Evolutionary conservation across 2,888 invertebrate species (phyloP).

Genomic region (Oscheius sp.): DNA sequence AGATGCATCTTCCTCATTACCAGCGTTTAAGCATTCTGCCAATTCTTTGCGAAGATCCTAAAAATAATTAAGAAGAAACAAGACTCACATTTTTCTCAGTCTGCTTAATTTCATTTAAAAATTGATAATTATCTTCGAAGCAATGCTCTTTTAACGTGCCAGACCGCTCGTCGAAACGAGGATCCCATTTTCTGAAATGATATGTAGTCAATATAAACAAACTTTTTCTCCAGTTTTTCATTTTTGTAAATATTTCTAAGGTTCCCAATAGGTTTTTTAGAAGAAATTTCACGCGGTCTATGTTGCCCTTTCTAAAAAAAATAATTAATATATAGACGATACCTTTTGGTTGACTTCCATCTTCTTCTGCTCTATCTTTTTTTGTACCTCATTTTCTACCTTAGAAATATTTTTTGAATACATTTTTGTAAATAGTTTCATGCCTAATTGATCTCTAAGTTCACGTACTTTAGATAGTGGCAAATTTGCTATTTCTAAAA

Average conservation of each 20-base stretch:
- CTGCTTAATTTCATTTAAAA: constrained; percentile 57
- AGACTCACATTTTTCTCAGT: constrained; percentile 51
- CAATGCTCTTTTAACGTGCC: constrained; percentile 60
- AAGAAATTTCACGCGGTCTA: constrained; percentile 63
- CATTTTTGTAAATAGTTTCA: constrained; percentile 61
- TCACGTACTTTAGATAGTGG: constrained; percentile 57
- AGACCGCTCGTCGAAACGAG: constrained; percentile 60
- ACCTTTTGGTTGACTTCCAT: not conserved
- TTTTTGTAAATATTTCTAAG: constrained; percentile 36
- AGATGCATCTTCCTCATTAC: constrained; percentile 1
- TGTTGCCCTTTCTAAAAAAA: constrained; percentile 43
- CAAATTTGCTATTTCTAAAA: constrained; percentile 53
- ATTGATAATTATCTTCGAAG: constrained; percentile 62
- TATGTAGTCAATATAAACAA: not conserved
- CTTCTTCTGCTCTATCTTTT: constrained; percentile 1
- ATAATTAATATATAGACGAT: not conserved
- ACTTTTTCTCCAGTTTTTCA: constrained; percentile 12
- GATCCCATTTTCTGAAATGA: constrained; percentile 54
- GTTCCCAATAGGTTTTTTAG: constrained; percentile 52
- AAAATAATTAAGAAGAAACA: constrained; percentile 1
- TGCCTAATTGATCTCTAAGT: constrained; percentile 57
- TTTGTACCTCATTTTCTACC: constrained; percentile 1
- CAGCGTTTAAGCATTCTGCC: not conserved
- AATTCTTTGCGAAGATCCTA: constrained; percentile 35
- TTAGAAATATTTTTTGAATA: too few species aligned